Evolutionary conservation across 2,797 vertebrate species (phyloP).

Genomic region (Hydrophis major): DNA sequence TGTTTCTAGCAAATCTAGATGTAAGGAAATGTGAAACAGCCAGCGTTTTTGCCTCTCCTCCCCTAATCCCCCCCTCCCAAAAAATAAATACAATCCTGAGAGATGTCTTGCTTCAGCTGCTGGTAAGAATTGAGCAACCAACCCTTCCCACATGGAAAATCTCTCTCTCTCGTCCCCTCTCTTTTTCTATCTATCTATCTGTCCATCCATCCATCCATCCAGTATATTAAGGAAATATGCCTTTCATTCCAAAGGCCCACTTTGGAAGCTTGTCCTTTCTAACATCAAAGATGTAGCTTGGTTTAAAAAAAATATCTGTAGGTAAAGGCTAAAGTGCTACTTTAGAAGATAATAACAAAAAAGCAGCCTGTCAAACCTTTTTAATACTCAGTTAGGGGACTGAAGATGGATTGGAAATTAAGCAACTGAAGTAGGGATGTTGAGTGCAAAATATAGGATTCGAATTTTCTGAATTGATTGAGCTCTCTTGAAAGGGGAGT

Average conservation of each 20-base stretch:
- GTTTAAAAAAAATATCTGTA: not conserved
- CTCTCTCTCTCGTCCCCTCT: no score
- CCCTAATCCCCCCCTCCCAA: no score
- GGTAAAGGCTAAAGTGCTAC: not conserved
- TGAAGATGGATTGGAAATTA: not conserved
- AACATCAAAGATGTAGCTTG: not conserved
- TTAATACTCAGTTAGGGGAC: not conserved
- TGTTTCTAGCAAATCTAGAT: not conserved
- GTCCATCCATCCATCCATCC: no score
- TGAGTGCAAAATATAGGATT: not conserved
- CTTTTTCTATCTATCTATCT: no score
- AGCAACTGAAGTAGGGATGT: not conserved
- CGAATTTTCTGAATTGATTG: not conserved
- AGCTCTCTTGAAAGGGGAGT: not conserved
- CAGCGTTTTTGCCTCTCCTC: not conserved
- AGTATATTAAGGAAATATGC: not conserved
- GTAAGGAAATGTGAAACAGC: not conserved
- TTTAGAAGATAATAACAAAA: not conserved
- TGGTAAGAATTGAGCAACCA: not conserved
- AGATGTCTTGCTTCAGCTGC: not conserved
- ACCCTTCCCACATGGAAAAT: no score
- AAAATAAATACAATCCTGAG: not conserved
- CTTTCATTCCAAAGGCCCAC: not conserved
- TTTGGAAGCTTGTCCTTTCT: not conserved
- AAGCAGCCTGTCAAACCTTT: not conserved